phyloP scores from a whole-genome alignment of 2,113 vertebrate genomes.

The Arothron firmamentum region DNA sequence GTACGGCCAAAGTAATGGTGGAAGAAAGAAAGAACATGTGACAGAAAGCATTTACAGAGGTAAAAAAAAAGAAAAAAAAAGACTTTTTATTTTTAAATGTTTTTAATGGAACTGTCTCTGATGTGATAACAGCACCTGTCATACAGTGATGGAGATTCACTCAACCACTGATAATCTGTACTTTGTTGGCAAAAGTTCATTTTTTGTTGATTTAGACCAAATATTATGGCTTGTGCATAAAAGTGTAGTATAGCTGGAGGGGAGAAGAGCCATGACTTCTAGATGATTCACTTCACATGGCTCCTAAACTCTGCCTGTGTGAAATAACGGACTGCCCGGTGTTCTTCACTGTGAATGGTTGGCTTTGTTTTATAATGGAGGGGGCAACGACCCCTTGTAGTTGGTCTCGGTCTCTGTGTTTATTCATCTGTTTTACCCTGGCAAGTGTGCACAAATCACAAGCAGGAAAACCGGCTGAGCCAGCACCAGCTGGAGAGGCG shows the following conservation, averaged over 20 bases:
- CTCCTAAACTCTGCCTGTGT: constrained; percentile 17
- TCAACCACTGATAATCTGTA: constrained; percentile 9
- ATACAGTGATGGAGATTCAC: constrained; percentile 13
- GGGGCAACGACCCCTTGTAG: constrained; percentile 58
- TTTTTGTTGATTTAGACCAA: constrained; percentile 17
- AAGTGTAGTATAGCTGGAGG: constrained; percentile 26
- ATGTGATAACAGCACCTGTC: constrained; percentile 22
- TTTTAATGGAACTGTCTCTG: constrained; percentile 29
- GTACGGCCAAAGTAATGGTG: constrained; percentile 58
- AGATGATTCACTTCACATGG: constrained; percentile 12
- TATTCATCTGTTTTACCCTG: constrained; percentile 69
- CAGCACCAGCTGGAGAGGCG: constrained; percentile 45
- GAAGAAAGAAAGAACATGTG: constrained; percentile 21
- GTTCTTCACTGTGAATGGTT: constrained; percentile 35
- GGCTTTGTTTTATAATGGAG: constrained; percentile 50
- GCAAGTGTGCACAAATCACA: constrained; percentile 36
- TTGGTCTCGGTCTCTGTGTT: constrained; percentile 60
- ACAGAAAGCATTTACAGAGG: constrained; percentile 58
- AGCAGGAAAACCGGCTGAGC: constrained; percentile 48
- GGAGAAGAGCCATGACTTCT: constrained; percentile 36
- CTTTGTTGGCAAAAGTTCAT: constrained; percentile 25
- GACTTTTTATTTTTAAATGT: constrained; percentile 6
- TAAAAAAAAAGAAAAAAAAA: constrained; percentile 18
- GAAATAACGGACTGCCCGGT: constrained; percentile 30
- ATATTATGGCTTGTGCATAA: constrained; percentile 15